Conservation (phyloP, 2,888 invertebrate species). For the Drosophila formosana region DNA sequence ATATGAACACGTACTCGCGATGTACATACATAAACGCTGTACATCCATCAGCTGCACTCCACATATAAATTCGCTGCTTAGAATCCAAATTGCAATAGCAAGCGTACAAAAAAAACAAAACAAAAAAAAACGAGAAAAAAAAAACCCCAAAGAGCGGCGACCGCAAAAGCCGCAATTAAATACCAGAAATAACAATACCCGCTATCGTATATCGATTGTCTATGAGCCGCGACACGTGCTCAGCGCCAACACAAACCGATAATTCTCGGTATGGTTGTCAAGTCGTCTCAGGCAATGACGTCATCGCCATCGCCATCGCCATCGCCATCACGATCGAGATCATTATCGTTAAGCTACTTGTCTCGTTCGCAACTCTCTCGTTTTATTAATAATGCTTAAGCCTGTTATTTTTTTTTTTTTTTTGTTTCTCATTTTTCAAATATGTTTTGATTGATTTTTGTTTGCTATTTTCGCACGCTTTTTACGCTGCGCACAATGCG, state of each 20-base stretch:
- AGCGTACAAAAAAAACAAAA: not conserved
- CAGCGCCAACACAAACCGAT: slow-evolving; percentile 6
- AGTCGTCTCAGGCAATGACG: slow-evolving; percentile 27
- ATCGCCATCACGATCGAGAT: slow-evolving; percentile 21
- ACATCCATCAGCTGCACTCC: not conserved
- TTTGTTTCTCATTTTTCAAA: not conserved
- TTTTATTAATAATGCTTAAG: slow-evolving; percentile 41
- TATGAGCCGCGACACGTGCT: slow-evolving; percentile 25
- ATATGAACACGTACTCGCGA: not conserved
- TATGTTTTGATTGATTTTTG: slow-evolving; percentile 14
- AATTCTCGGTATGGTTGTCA: slow-evolving; percentile 12
- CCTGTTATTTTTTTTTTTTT: slow-evolving; percentile 3
- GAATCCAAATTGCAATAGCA: not conserved
- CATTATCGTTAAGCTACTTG: slow-evolving; percentile 3
- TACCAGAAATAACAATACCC: slow-evolving; percentile 36
- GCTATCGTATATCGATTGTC: slow-evolving; percentile 7
- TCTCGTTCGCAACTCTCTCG: slow-evolving; percentile 23
- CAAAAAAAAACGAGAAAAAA: not conserved
- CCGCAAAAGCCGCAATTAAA: slow-evolving; percentile 45
- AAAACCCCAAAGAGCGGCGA: slow-evolving; percentile 27
- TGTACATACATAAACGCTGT: not conserved
- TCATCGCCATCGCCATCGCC: slow-evolving; percentile 37
- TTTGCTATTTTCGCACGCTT: slow-evolving; percentile 37
- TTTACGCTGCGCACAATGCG: slow-evolving; percentile 9
- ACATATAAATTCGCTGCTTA: slow-evolving; percentile 16